Conservation (phyloP, 2,888 invertebrate genomes). For the Eupithecia vulgata region DNA sequence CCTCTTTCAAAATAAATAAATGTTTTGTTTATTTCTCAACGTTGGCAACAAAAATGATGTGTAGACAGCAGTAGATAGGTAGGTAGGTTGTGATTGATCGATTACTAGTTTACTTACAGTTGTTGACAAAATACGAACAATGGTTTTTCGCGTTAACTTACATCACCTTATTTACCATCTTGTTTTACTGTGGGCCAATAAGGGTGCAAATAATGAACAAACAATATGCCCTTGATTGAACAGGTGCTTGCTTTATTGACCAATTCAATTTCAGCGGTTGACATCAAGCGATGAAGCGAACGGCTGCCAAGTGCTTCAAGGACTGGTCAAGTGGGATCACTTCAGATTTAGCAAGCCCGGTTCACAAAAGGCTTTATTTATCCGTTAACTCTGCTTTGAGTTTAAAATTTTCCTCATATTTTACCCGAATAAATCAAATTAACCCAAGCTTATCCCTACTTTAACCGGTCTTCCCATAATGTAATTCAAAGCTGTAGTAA, state of each 20-base stretch:
- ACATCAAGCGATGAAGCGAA: constrained; percentile 19
- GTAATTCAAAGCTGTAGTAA: constrained; percentile 17
- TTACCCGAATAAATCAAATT: constrained; percentile 3
- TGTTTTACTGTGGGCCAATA: neutral
- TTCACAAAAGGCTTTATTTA: constrained; percentile 8
- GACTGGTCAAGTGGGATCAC: constrained; percentile 26
- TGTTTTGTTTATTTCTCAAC: neutral
- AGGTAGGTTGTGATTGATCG: neutral
- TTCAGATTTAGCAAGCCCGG: constrained; percentile 11
- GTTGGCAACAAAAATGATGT: neutral
- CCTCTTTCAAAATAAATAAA: too few species aligned
- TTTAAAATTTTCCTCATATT: neutral
- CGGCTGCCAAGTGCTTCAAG: constrained; percentile 21
- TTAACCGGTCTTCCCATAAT: constrained; percentile 7
- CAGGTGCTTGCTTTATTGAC: constrained; percentile 1
- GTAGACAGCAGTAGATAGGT: neutral
- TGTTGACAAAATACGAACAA: neutral
- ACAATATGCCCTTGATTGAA: neutral
- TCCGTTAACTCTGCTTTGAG: neutral
- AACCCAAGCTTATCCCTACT: neutral
- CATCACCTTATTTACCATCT: neutral
- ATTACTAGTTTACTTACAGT: neutral
- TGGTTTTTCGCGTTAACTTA: neutral
- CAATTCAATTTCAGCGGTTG: constrained; percentile 2
- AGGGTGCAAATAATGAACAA: neutral